phyloP scores from a whole-genome alignment of 2,797 vertebrate species.

The Serranus cabrilla region DNA sequence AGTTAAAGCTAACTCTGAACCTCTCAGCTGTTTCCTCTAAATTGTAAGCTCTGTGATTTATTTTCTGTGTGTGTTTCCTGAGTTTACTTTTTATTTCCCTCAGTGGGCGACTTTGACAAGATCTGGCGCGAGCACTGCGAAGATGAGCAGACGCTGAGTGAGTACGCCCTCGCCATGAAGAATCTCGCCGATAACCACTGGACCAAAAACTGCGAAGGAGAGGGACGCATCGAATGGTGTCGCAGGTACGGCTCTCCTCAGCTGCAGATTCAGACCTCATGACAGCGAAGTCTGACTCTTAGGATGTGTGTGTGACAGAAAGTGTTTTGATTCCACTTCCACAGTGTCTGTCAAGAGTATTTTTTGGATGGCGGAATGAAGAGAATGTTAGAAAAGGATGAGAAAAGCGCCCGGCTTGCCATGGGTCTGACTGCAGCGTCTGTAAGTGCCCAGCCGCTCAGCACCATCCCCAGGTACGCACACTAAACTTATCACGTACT shows the following conservation, averaged over 20 bases:
- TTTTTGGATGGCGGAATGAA: slow-evolving; percentile 96
- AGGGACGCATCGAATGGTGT: slow-evolving; percentile 99
- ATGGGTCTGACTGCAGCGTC: slow-evolving; percentile 80
- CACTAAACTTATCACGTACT: background rate
- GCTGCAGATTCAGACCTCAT: background rate
- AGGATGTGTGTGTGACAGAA: background rate
- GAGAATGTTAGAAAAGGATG: slow-evolving; percentile 96
- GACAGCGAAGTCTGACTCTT: background rate
- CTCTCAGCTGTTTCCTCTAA: background rate
- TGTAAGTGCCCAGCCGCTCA: slow-evolving; percentile 75
- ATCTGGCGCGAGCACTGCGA: slow-evolving; percentile 99
- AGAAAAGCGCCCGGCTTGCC: slow-evolving; percentile 89
- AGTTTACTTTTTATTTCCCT: slow-evolving; percentile 3
- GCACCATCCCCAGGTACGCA: slow-evolving; percentile 72
- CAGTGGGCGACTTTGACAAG: slow-evolving; percentile 99
- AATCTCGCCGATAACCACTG: slow-evolving; percentile 98
- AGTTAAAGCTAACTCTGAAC: background rate
- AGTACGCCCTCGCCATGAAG: slow-evolving; percentile 99
- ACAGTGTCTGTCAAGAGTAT: slow-evolving; percentile 96
- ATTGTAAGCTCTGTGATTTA: background rate
- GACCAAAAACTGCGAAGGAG: slow-evolving; percentile 94
- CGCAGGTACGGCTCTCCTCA: slow-evolving; percentile 87
- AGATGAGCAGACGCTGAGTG: slow-evolving; percentile 96
- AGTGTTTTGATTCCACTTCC: slow-evolving; percentile 29
- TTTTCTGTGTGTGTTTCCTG: background rate